Conservation (phyloP, 2,797 vertebrate genomes). For the Chrysolophus pictus region DNA sequence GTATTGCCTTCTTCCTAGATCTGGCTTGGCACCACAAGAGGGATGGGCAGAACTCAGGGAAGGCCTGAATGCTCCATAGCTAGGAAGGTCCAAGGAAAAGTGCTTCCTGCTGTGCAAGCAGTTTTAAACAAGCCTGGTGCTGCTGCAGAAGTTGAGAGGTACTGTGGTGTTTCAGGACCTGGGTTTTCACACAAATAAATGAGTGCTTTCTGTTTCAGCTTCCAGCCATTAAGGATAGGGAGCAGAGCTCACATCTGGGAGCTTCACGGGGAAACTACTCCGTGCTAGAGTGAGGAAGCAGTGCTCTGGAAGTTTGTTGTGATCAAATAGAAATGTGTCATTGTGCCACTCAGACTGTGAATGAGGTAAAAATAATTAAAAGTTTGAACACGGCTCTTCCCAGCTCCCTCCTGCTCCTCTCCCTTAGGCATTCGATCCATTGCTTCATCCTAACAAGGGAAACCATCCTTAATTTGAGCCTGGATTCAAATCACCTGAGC, state of each 20-base stretch:
- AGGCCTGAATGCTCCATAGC: background rate
- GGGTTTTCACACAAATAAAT: background rate
- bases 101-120: background rate
- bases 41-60: background rate
- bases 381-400: constrained; percentile 54
- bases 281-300: background rate
- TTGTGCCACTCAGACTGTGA: constrained; percentile 54
- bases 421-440: constrained; percentile 40
- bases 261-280: background rate
- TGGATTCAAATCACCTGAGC: constrained; percentile 58
- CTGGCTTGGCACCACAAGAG: background rate
- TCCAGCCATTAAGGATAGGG: background rate
- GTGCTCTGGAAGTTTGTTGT: constrained; percentile 53
- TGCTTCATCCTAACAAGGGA: constrained; percentile 58
- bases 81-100: background rate
- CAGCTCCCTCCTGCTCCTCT: constrained; percentile 39
- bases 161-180: background rate
- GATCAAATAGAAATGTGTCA: constrained; percentile 48
- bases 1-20: background rate
- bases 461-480: constrained; percentile 53
- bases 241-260: constrained; percentile 1
- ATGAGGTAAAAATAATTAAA: constrained; percentile 64
- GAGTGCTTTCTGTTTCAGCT: background rate
- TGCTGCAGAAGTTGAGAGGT: background rate
- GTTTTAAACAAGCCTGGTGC: background rate